Base-by-base conservation (phyloP, 2,888 invertebrate species). In the Petrolisthes cinctipes region DNA sequence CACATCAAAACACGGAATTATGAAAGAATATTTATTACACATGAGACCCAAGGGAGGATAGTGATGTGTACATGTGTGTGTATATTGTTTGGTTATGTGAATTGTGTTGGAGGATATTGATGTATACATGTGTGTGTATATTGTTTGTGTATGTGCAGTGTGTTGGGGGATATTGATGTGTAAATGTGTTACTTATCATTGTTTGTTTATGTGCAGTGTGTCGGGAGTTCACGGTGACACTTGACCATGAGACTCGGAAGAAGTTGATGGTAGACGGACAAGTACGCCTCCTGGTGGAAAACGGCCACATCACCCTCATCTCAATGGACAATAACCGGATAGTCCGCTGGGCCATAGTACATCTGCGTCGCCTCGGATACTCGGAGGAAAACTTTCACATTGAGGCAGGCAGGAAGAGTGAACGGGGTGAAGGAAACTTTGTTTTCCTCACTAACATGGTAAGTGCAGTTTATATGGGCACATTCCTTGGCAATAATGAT, bases 231-330 rank as follows among this genome's bases (percentile, higher is more conserved):
- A 54, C 3, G 4, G 86, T 86, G 23, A 83, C 54, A 14, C 17
- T 56, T 4, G 66, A 57, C 4, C 66, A 9, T 4, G 54, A 66
- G 6, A 82, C 68, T 11, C 82, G 83, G 4, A 9, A 20, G 20
- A 86, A 71, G 79, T 68, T 86, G 53, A 68, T 53, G 4, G 75
- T 81, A 53, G 82, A 79, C 54, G 66, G 75, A 6, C 20, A 23
- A 17, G 37, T 83, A 23, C 82, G 79, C 14, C 68, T 86, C 4
- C 17, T 66, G n/a, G 75, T 86, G 23, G 82, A 86, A 51, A 54
- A 82, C 20, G 82, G 86, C 57, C 68, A 79, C 79, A 86, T 86
- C 79, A 83, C 79, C 83, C 61, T 86, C 57, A 68, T 86, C 23
- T 71, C 80, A 68, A 4, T 9, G 9, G 71, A 79, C 66, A 83